phyloP scores from a whole-genome alignment of 2,797 vertebrate genomes.

The Scleropages formosus region DNA sequence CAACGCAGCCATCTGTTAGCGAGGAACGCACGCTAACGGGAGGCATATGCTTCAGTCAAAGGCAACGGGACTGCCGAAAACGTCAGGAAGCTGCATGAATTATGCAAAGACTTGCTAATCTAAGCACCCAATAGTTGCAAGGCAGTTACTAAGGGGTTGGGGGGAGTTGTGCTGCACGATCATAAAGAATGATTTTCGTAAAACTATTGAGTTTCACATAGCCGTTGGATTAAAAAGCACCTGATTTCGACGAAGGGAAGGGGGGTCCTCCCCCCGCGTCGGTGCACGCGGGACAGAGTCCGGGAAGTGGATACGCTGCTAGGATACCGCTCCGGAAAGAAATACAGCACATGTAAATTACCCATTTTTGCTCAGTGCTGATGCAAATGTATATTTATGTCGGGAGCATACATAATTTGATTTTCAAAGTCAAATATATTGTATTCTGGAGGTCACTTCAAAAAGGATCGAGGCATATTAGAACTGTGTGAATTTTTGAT shows the following conservation, averaged over 20 bases:
- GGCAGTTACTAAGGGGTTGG: conserved; percentile 47
- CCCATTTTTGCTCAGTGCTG: conserved; percentile 39
- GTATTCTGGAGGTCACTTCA: conserved; percentile 51
- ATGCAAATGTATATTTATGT: conserved; percentile 60
- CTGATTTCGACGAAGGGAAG: conserved; percentile 46
- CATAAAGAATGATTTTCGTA: conserved; percentile 40
- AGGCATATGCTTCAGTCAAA: conserved; percentile 49
- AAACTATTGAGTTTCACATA: conserved; percentile 44
- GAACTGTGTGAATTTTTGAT: conserved; percentile 36
- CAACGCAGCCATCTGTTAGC: conserved; percentile 51
- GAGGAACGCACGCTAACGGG: conserved; percentile 44
- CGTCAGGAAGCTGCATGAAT: conserved; percentile 53
- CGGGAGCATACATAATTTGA: conserved; percentile 55
- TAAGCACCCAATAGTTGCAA: conserved; percentile 53
- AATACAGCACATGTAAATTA: conserved; percentile 61
- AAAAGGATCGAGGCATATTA: conserved; percentile 48
- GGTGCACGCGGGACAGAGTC: conserved; percentile 30
- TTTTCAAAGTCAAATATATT: conserved; percentile 60
- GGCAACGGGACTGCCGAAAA: conserved; percentile 44
- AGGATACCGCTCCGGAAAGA: conserved; percentile 57
- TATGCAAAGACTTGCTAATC: conserved; percentile 54
- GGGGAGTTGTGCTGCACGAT: conserved; percentile 9
- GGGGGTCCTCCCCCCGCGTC: conserved; percentile 27
- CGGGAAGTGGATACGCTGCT: conserved; percentile 54
- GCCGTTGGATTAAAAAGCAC: conserved; percentile 29